Conservation (phyloP, 2,888 invertebrate species). For the Coremacera marginata region DNA sequence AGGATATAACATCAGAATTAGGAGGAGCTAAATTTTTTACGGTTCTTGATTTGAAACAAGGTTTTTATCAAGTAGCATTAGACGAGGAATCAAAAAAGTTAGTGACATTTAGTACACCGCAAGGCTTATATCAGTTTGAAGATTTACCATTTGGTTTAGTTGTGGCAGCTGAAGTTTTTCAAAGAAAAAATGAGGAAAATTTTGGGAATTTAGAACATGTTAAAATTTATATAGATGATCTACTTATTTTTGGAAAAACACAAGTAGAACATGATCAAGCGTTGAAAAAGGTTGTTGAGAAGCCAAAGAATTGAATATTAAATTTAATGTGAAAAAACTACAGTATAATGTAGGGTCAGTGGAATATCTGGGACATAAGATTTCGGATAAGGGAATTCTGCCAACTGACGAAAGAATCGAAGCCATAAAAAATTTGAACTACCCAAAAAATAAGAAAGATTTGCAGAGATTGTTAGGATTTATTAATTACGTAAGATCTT, state of each 20-base stretch:
- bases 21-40: background rate
- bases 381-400: conserved; percentile 34
- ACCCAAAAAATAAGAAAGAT: conserved; percentile 23
- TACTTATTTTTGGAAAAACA: conserved; percentile 43
- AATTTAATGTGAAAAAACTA: conserved; percentile 53
- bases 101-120: conserved; percentile 37
- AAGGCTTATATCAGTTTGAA: conserved; percentile 39
- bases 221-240: conserved; percentile 58
- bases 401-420: conserved; percentile 19
- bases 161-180: conserved; percentile 50
- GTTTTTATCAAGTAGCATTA: conserved; percentile 38
- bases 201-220: conserved; percentile 51
- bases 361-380: conserved; percentile 51
- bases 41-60: background rate
- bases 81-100: conserved; percentile 29
- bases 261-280: conserved; percentile 48
- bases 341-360: conserved; percentile 43
- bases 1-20: background rate
- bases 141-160: conserved; percentile 47
- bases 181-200: conserved; percentile 42
- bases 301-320: conserved; percentile 51
- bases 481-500: conserved; percentile 41
- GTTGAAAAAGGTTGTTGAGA: conserved; percentile 50
- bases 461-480: conserved; percentile 37
- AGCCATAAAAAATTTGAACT: conserved; percentile 1